Evolutionary conservation across 2,113 vertebrate species (phyloP).

Genomic region (Struthio camelus): DNA sequence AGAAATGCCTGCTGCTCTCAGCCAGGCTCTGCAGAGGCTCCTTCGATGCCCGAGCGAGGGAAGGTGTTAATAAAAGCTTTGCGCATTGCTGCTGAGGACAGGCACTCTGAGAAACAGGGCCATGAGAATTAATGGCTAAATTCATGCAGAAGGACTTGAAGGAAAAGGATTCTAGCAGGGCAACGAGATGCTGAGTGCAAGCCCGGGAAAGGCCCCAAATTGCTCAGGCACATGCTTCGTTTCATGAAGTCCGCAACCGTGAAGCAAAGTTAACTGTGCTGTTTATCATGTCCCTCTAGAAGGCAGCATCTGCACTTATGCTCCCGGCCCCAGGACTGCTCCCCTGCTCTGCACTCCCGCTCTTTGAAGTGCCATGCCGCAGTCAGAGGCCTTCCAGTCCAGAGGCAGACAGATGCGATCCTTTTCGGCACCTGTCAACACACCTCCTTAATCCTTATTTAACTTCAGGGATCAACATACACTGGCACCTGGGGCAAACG

Average conservation of each 20-base stretch:
- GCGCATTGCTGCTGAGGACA: neutral
- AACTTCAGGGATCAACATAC: neutral
- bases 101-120: neutral
- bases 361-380: neutral
- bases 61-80: neutral
- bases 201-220: neutral
- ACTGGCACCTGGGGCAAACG: neutral
- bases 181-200: neutral
- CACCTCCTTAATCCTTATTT: slow-evolving; percentile 27
- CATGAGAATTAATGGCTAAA: neutral
- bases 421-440: neutral
- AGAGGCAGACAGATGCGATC: neutral
- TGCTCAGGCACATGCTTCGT: neutral
- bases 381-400: neutral
- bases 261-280: neutral
- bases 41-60: neutral
- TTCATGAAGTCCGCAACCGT: neutral
- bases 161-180: neutral
- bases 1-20: neutral
- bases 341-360: neutral
- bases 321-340: neutral
- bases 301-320: neutral
- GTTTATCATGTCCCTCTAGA: neutral
- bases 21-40: neutral
- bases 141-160: neutral